Evolutionary conservation across 2,888 invertebrate species (phyloP), one percentile per base, ranked within the genome.

Genomic region (Buathra laborator): DNA sequence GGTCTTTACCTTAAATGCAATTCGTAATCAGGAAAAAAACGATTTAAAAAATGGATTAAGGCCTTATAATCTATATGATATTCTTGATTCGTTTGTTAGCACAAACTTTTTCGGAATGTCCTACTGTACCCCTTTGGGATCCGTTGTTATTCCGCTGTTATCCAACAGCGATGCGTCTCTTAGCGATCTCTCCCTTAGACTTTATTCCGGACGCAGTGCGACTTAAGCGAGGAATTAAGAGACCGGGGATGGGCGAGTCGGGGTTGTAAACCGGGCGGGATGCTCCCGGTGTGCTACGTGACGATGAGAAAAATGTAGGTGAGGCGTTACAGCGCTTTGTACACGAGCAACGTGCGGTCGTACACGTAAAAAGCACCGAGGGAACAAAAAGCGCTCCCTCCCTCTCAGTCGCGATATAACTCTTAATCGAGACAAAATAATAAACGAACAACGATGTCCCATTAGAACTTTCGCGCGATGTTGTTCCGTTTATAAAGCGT

Each of bases 171-270:
- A 37, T 76, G 72, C 70, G 77, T 71, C 51, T 85, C 81, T 71
- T 4, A 14, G 7, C 68, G 70, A 76, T 81, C 75, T 70, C 62
- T 77, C 51, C 59, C 84, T 66, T 70, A 71, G 67, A 78, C 75
- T 86, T 88, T 88, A 85, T 88, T 89, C 88, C 74, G 64, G 72
- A 82, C 88, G 82, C 83, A 85, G 67, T 71, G 87, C 84, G 88
- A 90, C 88, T 89, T 88, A 89, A 83, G 79, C 87, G 86, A 83
- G 85, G 86, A 88, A 89, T 90, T 89, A 90, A 88, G 88, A 87
- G 88, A 76, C 84, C 75, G 82, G 80, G 59, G 66, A 77, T 78
- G 81, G 68, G 71, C 37, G 46, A 66, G 59, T 9, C 48, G 19
- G 78, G 80, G 83, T 85, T 86, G 84, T 87, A 86, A 90, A 89